Conservation (phyloP, 2,113 vertebrate genomes). For the Nothocercus julius region DNA sequence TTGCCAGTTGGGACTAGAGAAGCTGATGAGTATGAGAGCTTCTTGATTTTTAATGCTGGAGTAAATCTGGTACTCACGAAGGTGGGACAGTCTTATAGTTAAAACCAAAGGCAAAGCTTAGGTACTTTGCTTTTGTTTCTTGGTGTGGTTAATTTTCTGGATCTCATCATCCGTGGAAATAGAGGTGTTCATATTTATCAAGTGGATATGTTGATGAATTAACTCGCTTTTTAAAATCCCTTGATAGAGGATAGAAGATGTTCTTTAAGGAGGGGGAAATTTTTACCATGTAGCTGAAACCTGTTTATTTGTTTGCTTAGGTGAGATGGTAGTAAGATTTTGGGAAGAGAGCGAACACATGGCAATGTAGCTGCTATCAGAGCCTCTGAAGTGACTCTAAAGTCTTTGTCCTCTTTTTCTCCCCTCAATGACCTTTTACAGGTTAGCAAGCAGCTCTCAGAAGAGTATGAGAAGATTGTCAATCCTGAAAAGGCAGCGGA, state of each 20-base stretch:
- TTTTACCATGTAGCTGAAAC: background rate
- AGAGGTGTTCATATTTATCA: background rate
- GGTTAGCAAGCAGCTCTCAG: slow-evolving; percentile 95
- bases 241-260: background rate
- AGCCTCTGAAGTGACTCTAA: slow-evolving; percentile 31
- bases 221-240: background rate
- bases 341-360: background rate
- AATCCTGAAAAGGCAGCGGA: slow-evolving; percentile 95
- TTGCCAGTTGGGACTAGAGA: background rate
- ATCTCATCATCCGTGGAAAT: background rate
- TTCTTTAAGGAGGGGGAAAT: background rate
- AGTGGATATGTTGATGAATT: background rate
- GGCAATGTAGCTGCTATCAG: slow-evolving; percentile 15
- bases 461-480: slow-evolving; percentile 94
- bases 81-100: background rate
- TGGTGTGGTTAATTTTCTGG: background rate
- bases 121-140: background rate
- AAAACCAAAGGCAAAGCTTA: background rate
- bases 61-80: background rate
- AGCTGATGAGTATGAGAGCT: background rate
- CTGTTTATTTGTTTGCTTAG: background rate
- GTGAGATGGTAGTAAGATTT: slow-evolving; percentile 37
- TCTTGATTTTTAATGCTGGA: background rate
- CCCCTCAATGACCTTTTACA: slow-evolving; percentile 60
- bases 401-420: slow-evolving; percentile 7